These are phyloP conservation scores for Intellagama lesueurii DNA, from an alignment of 2,797 vertebrate genomes.

Conservation along the genomic window DNA sequence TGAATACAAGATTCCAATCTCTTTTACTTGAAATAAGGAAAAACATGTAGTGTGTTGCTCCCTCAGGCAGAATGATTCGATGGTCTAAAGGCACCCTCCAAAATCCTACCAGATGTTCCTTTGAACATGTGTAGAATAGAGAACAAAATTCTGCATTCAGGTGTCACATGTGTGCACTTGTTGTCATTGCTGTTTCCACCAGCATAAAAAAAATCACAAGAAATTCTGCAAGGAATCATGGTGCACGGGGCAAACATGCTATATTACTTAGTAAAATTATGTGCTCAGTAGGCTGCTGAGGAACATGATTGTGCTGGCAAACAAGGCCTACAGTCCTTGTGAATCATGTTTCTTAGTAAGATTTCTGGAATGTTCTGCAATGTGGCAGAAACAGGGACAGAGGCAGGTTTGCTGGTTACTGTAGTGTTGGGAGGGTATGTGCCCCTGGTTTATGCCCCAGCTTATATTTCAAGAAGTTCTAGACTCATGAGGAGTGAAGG, in stretches of 20 bases:
- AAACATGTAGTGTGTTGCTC: neutral
- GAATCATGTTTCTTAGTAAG: neutral
- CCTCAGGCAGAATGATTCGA: no score
- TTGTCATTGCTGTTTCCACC: neutral
- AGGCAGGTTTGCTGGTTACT: neutral
- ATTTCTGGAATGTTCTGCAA: neutral
- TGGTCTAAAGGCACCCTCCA: neutral
- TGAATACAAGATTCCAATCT: neutral
- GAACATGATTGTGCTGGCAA: neutral
- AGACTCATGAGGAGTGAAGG: no score
- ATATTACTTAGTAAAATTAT: neutral
- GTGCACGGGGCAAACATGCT: neutral
- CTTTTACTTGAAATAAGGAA: neutral
- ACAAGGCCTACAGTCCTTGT: no score
- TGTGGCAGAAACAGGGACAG: neutral
- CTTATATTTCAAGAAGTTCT: no score
- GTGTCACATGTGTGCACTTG: neutral
- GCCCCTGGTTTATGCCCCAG: no score
- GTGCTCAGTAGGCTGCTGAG: neutral
- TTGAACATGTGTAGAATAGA: neutral
- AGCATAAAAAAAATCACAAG: neutral
- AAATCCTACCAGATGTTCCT: neutral
- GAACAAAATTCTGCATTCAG: neutral
- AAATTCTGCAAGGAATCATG: neutral
- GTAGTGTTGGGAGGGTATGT: neutral